A percentile compares a stretch with the other conserved stretches of the same genome.
Conservation (phyloP, 2,888 invertebrate genomes). For the Nudaria mundana region DNA sequence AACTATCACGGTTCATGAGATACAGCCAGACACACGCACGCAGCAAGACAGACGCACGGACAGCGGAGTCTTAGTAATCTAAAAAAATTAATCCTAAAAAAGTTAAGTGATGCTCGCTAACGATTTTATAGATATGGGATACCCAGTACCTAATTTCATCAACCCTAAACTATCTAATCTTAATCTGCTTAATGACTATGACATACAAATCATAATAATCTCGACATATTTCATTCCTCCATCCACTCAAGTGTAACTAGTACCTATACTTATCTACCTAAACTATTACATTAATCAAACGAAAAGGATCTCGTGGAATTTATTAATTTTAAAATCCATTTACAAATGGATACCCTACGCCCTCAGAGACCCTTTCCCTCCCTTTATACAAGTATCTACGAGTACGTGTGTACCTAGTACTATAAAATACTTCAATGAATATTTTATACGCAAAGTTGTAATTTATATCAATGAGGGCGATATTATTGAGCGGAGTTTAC, state of each 20-base stretch:
- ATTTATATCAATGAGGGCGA: constrained; percentile 19
- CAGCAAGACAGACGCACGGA: no score
- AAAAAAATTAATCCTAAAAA: no score
- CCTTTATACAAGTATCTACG: constrained; percentile 7
- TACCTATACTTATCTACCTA: constrained; percentile 6
- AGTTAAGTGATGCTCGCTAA: no score
- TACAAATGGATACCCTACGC: constrained; percentile 53
- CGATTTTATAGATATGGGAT: no score
- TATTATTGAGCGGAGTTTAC: no score
- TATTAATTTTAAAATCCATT: constrained; percentile 72
- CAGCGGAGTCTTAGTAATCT: no score
- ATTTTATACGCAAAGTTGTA: constrained; percentile 40
- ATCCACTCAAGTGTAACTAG: not conserved
- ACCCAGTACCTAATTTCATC: no score
- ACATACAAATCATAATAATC: no score
- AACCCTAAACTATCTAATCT: no score
- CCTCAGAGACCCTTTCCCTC: constrained; percentile 26
- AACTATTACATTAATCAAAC: constrained; percentile 37
- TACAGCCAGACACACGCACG: no score
- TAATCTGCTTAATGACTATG: no score
- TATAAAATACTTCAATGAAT: constrained; percentile 48
- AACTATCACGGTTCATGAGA: no score
- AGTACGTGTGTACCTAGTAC: constrained; percentile 16
- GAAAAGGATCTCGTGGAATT: constrained; percentile 46
- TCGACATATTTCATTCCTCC: not conserved